Evolutionary conservation across 30 jellyfish, hydroid and myxozoan genomes (phyloP).

Genomic region (Chrysaora quinquecirrha): DNA sequence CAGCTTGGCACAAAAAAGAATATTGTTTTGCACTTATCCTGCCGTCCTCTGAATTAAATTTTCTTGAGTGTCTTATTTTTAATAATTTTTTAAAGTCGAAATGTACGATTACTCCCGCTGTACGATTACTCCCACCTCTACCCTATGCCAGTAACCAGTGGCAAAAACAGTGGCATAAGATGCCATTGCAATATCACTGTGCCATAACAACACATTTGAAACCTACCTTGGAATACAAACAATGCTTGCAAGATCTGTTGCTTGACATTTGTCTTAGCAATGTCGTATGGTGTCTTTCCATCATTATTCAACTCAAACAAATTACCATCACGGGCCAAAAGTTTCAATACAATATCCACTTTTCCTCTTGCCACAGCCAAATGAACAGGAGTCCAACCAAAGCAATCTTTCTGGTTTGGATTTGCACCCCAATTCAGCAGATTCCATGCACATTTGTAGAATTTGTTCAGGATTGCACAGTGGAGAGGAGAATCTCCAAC

Average conservation of each 20-base stretch:
- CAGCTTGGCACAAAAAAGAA: too few species aligned
- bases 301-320: not conserved
- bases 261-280: not conserved
- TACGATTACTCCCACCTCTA: too few species aligned
- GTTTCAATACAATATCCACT: not conserved
- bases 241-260: not conserved
- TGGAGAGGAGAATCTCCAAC: conserved; percentile 43
- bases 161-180: too few species aligned
- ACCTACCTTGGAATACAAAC: conserved; percentile 9
- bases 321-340: conserved; percentile 24
- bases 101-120: too few species aligned
- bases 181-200: too few species aligned
- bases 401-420: conserved; percentile 22
- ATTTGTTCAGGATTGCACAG: conserved; percentile 21
- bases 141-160: too few species aligned
- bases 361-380: conserved; percentile 17
- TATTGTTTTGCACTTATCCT: too few species aligned
- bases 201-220: too few species aligned
- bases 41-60: too few species aligned
- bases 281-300: conserved; percentile 18
- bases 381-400: conserved; percentile 39
- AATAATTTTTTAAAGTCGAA: too few species aligned
- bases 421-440: conserved; percentile 31
- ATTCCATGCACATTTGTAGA: not conserved
- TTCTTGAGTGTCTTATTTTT: too few species aligned